Conservation (phyloP, 2,797 vertebrate genomes). For the Pipistrellus kuhlii region DNA sequence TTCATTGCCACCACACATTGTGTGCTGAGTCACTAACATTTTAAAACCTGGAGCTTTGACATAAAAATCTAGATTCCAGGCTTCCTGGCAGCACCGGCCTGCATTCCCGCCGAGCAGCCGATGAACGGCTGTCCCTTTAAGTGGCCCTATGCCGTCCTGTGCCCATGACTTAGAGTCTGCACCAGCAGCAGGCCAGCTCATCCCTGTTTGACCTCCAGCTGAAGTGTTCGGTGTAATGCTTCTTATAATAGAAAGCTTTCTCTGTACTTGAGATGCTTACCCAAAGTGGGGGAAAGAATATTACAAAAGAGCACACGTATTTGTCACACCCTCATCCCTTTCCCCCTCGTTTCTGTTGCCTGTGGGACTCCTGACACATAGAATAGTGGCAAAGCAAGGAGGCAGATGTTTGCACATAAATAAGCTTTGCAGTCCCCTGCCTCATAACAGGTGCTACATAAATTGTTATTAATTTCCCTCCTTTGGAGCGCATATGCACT, state of each 20-base stretch:
- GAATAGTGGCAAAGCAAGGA: neutral
- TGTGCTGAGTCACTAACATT: neutral
- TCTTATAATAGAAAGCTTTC: neutral
- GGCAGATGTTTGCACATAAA: neutral
- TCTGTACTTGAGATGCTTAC: neutral
- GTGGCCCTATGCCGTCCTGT: neutral
- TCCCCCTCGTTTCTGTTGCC: neutral
- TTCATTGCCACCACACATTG: no score
- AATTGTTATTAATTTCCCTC: neutral
- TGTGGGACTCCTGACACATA: neutral
- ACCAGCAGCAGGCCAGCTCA: no score
- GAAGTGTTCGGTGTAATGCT: neutral
- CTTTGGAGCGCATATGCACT: no score
- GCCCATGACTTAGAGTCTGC: neutral
- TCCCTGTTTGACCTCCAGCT: neutral
- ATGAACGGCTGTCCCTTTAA: neutral
- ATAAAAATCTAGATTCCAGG: neutral
- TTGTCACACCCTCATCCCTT: neutral
- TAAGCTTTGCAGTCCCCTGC: neutral
- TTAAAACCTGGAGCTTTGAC: slow-evolving; percentile 1
- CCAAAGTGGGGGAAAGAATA: neutral
- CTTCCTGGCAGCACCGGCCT: neutral
- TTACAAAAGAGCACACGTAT: neutral
- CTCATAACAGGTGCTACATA: neutral
- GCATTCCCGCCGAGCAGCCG: neutral